Evolutionary conservation across 2,888 invertebrate species (phyloP), one percentile per base, ranked within the genome.

Genomic region (Taphrorychus bicolor): DNA sequence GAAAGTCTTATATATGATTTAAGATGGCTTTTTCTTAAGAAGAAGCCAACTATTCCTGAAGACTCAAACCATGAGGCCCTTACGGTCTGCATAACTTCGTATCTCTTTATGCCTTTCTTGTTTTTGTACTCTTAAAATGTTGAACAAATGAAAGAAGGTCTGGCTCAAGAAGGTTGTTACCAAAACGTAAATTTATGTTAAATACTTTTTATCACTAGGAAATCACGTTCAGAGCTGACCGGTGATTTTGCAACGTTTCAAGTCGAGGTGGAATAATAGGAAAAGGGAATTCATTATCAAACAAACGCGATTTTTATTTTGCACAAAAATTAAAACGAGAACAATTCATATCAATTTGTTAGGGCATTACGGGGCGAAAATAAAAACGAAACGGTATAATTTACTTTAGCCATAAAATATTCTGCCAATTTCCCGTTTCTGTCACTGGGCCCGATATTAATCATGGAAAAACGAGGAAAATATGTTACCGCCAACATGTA

Each of bases 341-440:
- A 68, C 66, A 66, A 68, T 68, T 63, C 63, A 59, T 59, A 59
- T 62, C 63, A 68, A 68, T 68, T 68, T 68, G 63, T 59, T 62
- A 49, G 24, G 23, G 62, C 58, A 61, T 66, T 66, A 66, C 61
- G 19, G 66, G 40, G 60, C 57, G 52, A 32, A 66, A 66, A 66
- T 66, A 66, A 61, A 66, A 66, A 66, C 67, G 56, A 67, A 61
- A 67, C 41, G 67, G 67, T 62, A 62, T 67, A 67, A 67, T 67
- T 67, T 67, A 67, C 67, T 67, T 67, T 49, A 45, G 58, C 62
- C 62, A 58, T 67, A 67, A 67, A 67, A 67, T 67, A 67, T 67
- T 61, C 67, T 67, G 67, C 67, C 67, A 67, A 67, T 67, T 67
- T 67, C 67, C 67, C 62, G 48, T 67, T 62, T 58, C 67, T 67